Evolutionary conservation across 1,140 invertebrate species (phyloP).

Genomic region (Ips nitidus): DNA sequence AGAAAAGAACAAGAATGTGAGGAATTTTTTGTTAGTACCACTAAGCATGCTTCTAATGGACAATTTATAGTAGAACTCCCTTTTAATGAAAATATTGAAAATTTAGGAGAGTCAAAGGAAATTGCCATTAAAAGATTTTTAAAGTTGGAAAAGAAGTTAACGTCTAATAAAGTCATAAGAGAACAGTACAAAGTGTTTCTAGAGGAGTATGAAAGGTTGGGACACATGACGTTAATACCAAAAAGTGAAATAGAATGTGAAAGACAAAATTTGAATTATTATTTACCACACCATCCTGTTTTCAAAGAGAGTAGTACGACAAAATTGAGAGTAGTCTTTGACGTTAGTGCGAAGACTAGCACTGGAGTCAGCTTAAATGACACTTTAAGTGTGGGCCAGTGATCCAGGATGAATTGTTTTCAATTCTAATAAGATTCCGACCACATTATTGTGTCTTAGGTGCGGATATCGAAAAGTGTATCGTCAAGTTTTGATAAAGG

Average conservation of each 20-base stretch:
- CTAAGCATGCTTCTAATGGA: neutral
- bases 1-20: neutral
- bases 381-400: neutral
- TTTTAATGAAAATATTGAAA: neutral
- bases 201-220: slow-evolving; percentile 43
- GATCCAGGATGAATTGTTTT: slow-evolving; percentile 49
- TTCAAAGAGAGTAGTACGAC: neutral
- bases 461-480: slow-evolving; percentile 41
- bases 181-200: slow-evolving; percentile 43
- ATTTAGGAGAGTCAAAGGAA: slow-evolving; percentile 8
- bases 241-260: neutral
- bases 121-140: slow-evolving; percentile 17
- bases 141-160: slow-evolving; percentile 12
- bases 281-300: neutral
- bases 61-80: slow-evolving; percentile 22
- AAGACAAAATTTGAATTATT: neutral
- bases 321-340: no score
- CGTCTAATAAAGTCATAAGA: slow-evolving; percentile 8
- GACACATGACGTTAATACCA: slow-evolving; percentile 44
- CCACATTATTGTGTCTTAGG: slow-evolving; percentile 46
- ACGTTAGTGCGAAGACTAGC: neutral
- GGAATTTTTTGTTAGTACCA: neutral
- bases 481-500: slow-evolving; percentile 45
- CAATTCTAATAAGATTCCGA: slow-evolving; percentile 52
- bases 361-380: neutral